Evolutionary conservation across 2,113 vertebrate genomes (phyloP).

Genomic region (Larimichthys crocea): DNA sequence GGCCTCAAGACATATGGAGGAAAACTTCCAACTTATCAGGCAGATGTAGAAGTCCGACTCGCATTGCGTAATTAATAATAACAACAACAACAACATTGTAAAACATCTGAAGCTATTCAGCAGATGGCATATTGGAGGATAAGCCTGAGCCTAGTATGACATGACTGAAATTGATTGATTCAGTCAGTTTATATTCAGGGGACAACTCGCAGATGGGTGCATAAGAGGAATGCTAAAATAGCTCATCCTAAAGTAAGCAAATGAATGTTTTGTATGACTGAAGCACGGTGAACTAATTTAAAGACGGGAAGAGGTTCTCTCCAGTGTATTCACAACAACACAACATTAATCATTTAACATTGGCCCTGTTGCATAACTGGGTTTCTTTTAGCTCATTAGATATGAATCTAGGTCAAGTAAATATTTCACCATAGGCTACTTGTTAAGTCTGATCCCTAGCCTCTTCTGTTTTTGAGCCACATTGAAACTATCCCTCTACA

Average conservation of each 20-base stretch:
- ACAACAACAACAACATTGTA: slow-evolving; percentile 35
- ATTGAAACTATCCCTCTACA: slow-evolving; percentile 29
- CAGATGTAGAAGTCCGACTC: slow-evolving; percentile 18
- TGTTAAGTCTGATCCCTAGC: slow-evolving; percentile 67
- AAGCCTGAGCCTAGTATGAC: neutral
- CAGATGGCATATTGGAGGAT: slow-evolving; percentile 14
- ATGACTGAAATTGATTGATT: slow-evolving; percentile 25
- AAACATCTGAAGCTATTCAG: slow-evolving; percentile 42
- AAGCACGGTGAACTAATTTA: slow-evolving; percentile 46
- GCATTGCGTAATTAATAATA: slow-evolving; percentile 38
- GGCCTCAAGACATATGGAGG: slow-evolving; percentile 22
- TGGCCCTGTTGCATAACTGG: slow-evolving; percentile 66
- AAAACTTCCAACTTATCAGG: slow-evolving; percentile 51
- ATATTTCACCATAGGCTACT: slow-evolving; percentile 77
- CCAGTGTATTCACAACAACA: slow-evolving; percentile 65
- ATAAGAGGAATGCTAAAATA: neutral
- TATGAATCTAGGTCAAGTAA: slow-evolving; percentile 81
- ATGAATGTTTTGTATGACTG: slow-evolving; percentile 36
- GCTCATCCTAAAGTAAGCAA: slow-evolving; percentile 5
- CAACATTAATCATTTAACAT: slow-evolving; percentile 76
- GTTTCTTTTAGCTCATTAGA: slow-evolving; percentile 76
- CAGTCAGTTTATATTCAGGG: slow-evolving; percentile 11
- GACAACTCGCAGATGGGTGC: slow-evolving; percentile 1
- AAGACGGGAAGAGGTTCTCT: slow-evolving; percentile 37
- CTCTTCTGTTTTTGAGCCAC: slow-evolving; percentile 51